These are phyloP conservation scores for Oceanodroma leucorhoa DNA, from an alignment of 2,797 vertebrate species.

Conservation along the genomic window DNA sequence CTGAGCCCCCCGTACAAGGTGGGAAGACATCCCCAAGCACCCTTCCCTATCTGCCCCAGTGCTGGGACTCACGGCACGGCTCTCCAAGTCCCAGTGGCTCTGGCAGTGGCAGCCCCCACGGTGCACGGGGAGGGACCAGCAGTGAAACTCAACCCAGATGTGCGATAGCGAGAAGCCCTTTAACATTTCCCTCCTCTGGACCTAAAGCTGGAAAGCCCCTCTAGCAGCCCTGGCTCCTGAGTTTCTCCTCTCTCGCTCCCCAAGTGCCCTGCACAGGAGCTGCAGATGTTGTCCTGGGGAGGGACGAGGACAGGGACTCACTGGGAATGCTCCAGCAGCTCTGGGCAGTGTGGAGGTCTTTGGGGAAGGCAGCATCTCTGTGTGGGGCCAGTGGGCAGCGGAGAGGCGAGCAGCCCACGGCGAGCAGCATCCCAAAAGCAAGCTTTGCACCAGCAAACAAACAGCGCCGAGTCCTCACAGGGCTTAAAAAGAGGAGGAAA, in stretches of 20 bases:
- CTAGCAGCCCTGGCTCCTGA: not conserved
- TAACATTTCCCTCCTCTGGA: not conserved
- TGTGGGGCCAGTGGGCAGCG: too few relatives aligned
- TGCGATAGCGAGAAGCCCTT: not conserved
- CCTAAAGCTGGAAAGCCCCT: not conserved
- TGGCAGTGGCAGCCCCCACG: not conserved
- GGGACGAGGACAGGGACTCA: not conserved
- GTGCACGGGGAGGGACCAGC: not conserved
- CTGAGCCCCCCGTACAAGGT: accelerated
- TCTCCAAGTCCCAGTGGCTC: not conserved
- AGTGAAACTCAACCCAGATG: slow-evolving; percentile 23
- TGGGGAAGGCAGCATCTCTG: not conserved
- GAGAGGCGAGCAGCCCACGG: not conserved
- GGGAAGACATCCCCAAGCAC: accelerated
- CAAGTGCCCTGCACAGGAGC: not conserved
- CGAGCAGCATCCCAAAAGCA: not conserved
- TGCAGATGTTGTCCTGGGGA: accelerated
- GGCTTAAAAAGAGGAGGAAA: not conserved
- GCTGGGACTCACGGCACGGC: accelerated
- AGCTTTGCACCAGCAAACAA: not conserved
- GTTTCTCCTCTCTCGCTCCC: not conserved
- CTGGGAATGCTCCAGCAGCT: not conserved
- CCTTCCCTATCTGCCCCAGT: not conserved
- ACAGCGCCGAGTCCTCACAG: accelerated
- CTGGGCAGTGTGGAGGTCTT: accelerated